Evolutionary conservation across 2,113 vertebrate genomes (phyloP).

Genomic region (Anarrhichthys ocellatus): DNA sequence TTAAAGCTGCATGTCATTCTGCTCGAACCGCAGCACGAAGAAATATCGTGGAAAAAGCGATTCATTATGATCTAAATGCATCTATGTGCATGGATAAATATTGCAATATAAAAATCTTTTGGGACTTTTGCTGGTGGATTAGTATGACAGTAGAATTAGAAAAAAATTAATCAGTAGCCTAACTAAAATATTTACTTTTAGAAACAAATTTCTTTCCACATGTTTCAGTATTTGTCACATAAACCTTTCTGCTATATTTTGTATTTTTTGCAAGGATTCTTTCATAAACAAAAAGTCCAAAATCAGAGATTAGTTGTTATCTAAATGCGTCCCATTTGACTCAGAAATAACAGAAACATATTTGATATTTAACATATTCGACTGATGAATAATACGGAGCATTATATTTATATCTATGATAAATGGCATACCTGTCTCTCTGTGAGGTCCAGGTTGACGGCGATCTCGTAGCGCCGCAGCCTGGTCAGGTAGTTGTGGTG

Average conservation of each 20-base stretch:
- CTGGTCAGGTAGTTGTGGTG: conserved; percentile 98
- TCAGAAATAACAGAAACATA: background rate
- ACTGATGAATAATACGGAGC: background rate
- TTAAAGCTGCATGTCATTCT: conserved; percentile 62
- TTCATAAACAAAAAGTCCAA: background rate
- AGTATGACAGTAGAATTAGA: background rate
- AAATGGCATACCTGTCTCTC: conserved; percentile 90
- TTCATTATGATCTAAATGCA: conserved; percentile 49
- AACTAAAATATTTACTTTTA: background rate
- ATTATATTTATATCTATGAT: no score
- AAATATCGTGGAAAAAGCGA: conserved; percentile 62
- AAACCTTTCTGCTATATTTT: background rate
- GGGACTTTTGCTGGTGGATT: background rate
- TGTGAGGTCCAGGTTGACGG: conserved; percentile 96
- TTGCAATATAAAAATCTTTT: no score
- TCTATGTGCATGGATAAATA: conserved; percentile 15
- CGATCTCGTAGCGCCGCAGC: conserved; percentile 96
- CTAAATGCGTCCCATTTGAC: background rate
- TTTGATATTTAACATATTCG: no score
- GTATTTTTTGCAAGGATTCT: background rate
- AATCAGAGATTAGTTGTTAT: background rate
- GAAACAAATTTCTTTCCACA: background rate
- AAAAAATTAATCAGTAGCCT: background rate
- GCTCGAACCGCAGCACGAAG: conserved; percentile 55
- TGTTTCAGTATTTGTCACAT: background rate